Base-by-base conservation (phyloP, 2,113 vertebrate species). In the Larimichthys crocea region DNA sequence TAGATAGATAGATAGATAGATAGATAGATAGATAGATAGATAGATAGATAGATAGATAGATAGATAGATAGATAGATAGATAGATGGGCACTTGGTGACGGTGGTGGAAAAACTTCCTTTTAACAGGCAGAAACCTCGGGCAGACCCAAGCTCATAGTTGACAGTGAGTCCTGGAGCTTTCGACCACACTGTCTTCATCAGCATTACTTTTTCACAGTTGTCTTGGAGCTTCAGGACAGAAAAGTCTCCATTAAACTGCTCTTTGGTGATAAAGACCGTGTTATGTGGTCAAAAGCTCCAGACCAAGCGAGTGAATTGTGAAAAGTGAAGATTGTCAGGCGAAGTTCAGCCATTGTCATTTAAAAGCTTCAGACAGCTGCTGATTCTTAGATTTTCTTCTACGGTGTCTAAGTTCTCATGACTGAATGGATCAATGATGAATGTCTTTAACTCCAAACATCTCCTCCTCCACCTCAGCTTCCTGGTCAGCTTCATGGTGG, bases 401-500 rank as follows among this genome's bases (percentile, higher is more conserved):
- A 35, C 6, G 74, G 77, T 70, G 86, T 90, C 71, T 61, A 11
- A 48, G 35, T 83, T 79, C 71, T 84, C 79, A 35, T 29, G 76
- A 48, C 79, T 48, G 16, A 49, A 68, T 66, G 48, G 2, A 4
- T n/a, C 40, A 42, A 1, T 35, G 0, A 2, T 11, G 7, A 6
- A 8, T 3, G 1, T 29, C 5, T 68, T 24, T 60, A 40, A 79
- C 15, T 46, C 19, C 31, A 44, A 50, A 26, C 53, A 74, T 53
- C 16, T 86, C 57, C 55, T 72, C 2, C 71, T 31, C 26, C 24
- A 0, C 14, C 2, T 31, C 91, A 99, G 98, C 91, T 99, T 99
- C 93, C 95, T 99, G 84, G 98, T 99, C 83, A 99, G 98, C 90
- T 99, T 99, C 89, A 99, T 99, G 98, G 98, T 99, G 93, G 98